phyloP scores from a whole-genome alignment of 2,113 vertebrate genomes.

The human (Homo sapiens) region GRCh38 chr18:7430501-7431000 shows the following conservation, averaged over 20 bases:
- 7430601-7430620: neutral
- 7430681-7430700: neutral
- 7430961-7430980: no score
- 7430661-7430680: neutral
- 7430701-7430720: neutral
- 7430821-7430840: no score
- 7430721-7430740: neutral
- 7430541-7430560: neutral
- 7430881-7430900: no score
- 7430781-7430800: no score
- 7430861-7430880: no score
- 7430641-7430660: neutral
- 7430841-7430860: no score
- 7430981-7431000: no score
- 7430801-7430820: no score
- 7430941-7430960: no score
- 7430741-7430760: neutral
- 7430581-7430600: neutral
- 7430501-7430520: neutral
- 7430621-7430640: rapidly evolving
- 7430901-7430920: no score
- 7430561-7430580: no score
- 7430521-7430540: neutral
- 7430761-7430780: neutral
- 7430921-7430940: no score